Conservation (phyloP, 2,113 vertebrate genomes). For the Sebastes fasciatus region DNA sequence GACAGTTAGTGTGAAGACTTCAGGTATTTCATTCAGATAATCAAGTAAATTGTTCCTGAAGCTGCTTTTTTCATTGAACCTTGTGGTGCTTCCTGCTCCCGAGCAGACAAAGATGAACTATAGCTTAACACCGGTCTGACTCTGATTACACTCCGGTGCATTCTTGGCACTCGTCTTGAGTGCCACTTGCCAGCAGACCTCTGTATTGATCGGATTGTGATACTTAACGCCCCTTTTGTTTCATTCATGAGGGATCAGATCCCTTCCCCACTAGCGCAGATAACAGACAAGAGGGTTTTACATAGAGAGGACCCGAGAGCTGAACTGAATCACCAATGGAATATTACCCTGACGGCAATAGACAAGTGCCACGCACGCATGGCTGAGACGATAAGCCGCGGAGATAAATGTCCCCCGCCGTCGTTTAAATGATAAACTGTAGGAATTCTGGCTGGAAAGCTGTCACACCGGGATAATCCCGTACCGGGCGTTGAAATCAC, state of each 20-base stretch:
- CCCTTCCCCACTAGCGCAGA: constrained; percentile 45
- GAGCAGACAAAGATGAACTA: constrained; percentile 24
- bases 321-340: constrained; percentile 65
- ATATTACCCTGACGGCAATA: constrained; percentile 65
- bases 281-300: constrained; percentile 64
- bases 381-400: constrained; percentile 71
- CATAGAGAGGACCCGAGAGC: constrained; percentile 44
- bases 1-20: constrained; percentile 6
- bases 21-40: constrained; percentile 28
- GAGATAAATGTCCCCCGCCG: constrained; percentile 76
- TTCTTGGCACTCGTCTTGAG: constrained; percentile 54
- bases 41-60: constrained; percentile 37
- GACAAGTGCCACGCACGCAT: constrained; percentile 68
- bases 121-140: constrained; percentile 40
- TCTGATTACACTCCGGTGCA: constrained; percentile 46
- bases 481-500: constrained; percentile 52
- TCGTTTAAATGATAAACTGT: constrained; percentile 80
- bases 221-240: constrained; percentile 70
- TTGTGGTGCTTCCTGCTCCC: constrained; percentile 1
- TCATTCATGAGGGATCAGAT: constrained; percentile 73
- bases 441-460: constrained; percentile 72
- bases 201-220: constrained; percentile 62
- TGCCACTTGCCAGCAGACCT: constrained; percentile 62
- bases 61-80: constrained; percentile 15
- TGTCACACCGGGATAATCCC: constrained; percentile 78